Evolutionary conservation across 2,888 invertebrate genomes (phyloP).

Genomic region (Ephialtes manifestator): DNA sequence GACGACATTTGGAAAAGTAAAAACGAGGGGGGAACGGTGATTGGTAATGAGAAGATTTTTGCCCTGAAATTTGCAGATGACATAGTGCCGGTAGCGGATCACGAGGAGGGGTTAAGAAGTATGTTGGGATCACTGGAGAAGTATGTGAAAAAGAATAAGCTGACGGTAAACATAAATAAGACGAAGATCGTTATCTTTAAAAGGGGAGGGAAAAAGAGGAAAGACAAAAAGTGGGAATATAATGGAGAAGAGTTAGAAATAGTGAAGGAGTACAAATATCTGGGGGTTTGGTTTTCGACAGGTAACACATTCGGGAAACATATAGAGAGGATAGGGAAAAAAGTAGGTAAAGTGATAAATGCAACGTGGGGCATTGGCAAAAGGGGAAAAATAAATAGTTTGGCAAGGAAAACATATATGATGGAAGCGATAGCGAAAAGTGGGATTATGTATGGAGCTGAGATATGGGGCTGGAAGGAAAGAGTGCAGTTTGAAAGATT

Average conservation of each 20-base stretch:
- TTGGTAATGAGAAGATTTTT: background rate
- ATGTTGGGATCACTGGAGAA: background rate
- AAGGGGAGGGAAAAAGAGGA: background rate
- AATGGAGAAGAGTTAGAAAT: background rate
- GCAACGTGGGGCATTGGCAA: conserved; percentile 12
- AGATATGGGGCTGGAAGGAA: conserved; percentile 20
- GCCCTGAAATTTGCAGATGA: background rate
- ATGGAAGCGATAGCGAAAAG: conserved; percentile 1
- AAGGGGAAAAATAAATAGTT: background rate
- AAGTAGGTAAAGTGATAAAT: conserved; percentile 9
- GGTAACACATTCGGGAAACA: conserved; percentile 20
- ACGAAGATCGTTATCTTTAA: conserved; percentile 2
- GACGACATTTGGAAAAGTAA: background rate
- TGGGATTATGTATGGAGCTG: conserved; percentile 11
- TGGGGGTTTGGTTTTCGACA: background rate
- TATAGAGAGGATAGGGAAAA: background rate
- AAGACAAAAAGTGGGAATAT: background rate
- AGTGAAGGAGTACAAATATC: background rate
- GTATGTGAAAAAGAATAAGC: background rate
- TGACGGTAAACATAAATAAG: conserved; percentile 2
- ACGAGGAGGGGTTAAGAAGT: background rate
- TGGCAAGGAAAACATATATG: background rate
- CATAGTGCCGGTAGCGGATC: background rate
- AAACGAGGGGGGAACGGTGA: conserved; percentile 2
- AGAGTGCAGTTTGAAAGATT: background rate